phyloP scores from a whole-genome alignment of 2,113 vertebrate genomes.

The Psilopsiagon aymara region DNA sequence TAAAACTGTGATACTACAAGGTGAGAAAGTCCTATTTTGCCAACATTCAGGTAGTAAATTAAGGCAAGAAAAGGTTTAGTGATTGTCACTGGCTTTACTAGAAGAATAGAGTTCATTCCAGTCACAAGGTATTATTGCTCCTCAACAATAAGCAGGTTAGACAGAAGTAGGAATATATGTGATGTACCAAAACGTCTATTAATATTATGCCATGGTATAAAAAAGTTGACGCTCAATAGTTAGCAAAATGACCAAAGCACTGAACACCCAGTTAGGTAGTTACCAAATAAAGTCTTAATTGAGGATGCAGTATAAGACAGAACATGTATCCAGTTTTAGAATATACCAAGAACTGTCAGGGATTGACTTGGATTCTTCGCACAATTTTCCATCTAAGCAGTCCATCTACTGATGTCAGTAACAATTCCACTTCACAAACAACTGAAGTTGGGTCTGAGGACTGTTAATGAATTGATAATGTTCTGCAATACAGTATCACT shows the following conservation, averaged over 20 bases:
- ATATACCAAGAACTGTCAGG: neutral
- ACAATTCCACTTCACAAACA: neutral
- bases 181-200: neutral
- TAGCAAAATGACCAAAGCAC: neutral
- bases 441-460: neutral
- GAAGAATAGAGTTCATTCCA: neutral
- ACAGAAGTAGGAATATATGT: neutral
- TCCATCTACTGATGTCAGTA: fast-evolving
- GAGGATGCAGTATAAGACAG: neutral
- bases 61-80: neutral
- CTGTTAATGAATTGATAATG: neutral
- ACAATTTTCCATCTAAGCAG: neutral
- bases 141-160: neutral
- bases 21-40: neutral
- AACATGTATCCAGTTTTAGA: neutral
- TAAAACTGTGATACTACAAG: neutral
- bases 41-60: neutral
- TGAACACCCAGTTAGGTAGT: neutral
- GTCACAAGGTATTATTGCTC: neutral
- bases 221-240: neutral
- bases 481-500: neutral
- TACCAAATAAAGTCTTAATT: neutral
- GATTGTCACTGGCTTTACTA: neutral
- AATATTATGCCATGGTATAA: neutral
- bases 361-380: neutral